Percentiles rank a stretch among this genome's conserved stretches.
Evolutionary conservation across 53 echinoderm and acorn worm genomes (phyloP).

Genomic region (Arbacia lixula): DNA sequence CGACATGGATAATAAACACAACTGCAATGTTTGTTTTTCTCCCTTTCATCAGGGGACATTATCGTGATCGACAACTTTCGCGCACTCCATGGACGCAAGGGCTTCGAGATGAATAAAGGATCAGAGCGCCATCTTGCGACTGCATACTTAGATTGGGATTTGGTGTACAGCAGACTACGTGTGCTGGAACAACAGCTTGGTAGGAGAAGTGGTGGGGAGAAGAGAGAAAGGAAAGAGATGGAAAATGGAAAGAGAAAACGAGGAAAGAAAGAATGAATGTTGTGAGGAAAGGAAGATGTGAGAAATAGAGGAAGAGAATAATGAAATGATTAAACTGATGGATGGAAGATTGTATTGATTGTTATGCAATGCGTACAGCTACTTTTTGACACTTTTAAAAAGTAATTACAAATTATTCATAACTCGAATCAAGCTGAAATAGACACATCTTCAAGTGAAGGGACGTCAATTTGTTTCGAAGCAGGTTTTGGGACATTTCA

Average conservation of each 20-base stretch:
- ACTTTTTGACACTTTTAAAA: no score
- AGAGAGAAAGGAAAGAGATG: not conserved
- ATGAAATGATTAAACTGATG: no score
- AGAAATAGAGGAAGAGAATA: not conserved
- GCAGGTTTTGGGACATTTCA: no score
- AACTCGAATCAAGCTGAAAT: no score
- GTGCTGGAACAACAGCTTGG: not conserved
- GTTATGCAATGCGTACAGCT: no score
- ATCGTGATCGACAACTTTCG: conserved; percentile 52
- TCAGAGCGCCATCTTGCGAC: conserved; percentile 37
- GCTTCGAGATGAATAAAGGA: conserved; percentile 40
- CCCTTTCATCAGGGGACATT: conserved; percentile 41
- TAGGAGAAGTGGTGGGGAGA: not conserved
- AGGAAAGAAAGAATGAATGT: not conserved
- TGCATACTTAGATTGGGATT: conserved; percentile 59
- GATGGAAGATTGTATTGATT: no score
- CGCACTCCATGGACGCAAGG: conserved; percentile 52
- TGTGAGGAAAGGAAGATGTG: not conserved
- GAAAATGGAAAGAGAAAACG: not conserved
- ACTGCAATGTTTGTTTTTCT: no score
- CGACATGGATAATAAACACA: no score
- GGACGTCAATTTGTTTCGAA: no score
- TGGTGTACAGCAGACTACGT: conserved; percentile 35
- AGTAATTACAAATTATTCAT: no score
- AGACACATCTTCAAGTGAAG: no score